Conservation (phyloP, 1,140 invertebrate species). For the Agrypnia vestita region DNA sequence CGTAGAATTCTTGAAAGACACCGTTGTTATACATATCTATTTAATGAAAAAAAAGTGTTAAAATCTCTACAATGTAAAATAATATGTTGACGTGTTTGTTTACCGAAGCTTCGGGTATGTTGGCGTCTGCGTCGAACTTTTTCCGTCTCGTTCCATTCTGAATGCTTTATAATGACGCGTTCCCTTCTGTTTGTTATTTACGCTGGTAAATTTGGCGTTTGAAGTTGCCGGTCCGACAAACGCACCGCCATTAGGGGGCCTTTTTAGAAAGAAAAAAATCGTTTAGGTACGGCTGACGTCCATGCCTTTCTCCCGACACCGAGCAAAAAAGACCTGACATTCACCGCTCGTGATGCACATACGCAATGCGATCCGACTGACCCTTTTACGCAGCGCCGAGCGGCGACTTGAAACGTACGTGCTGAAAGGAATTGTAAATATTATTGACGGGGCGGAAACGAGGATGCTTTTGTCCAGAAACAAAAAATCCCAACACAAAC, state of each 20-base stretch:
- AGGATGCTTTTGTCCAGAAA: constrained; percentile 8
- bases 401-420: constrained; percentile 18
- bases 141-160: constrained; percentile 15
- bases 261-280: constrained; percentile 37
- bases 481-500: not conserved
- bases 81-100: not conserved
- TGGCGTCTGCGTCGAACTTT: constrained; percentile 6
- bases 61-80: too few species aligned
- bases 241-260: constrained; percentile 48
- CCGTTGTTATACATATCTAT: too few species aligned
- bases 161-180: constrained; percentile 43
- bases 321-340: not conserved
- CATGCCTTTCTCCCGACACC: not conserved
- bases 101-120: not conserved
- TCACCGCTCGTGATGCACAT: not conserved
- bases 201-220: constrained; percentile 55
- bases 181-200: constrained; percentile 57
- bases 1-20: too few species aligned
- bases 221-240: constrained; percentile 48
- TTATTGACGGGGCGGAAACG: constrained; percentile 40
- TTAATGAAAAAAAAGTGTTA: too few species aligned
- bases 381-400: constrained; percentile 12
- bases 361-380: not conserved
- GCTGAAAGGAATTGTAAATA: constrained; percentile 42
- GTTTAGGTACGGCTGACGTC: constrained; percentile 17